phyloP scores from a whole-genome alignment of 2,113 vertebrate species.

The Mustela lutreola region DNA sequence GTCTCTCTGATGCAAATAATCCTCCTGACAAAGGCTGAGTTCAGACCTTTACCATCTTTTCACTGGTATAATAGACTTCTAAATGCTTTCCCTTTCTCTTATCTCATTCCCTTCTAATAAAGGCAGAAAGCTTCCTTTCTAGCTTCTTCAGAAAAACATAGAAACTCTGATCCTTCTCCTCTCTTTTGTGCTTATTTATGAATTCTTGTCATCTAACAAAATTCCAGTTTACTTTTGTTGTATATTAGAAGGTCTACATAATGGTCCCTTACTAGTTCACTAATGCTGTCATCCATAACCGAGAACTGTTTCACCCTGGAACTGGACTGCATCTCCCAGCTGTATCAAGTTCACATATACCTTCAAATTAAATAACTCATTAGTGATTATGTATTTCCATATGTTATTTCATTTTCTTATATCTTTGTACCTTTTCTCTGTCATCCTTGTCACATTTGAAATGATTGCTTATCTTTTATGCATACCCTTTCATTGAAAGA shows the following conservation, averaged over 20 bases:
- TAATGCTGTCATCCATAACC: background rate
- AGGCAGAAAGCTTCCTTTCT: background rate
- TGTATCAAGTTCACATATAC: background rate
- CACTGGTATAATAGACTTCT: background rate
- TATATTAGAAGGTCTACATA: background rate
- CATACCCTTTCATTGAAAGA: background rate
- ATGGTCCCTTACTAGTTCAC: background rate
- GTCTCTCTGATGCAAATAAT: background rate
- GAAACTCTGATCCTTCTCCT: background rate
- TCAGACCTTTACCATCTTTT: background rate
- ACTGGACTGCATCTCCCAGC: background rate
- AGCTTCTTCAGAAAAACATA: background rate
- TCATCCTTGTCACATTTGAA: background rate
- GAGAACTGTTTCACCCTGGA: background rate
- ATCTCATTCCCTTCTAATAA: background rate
- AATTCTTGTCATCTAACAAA: background rate
- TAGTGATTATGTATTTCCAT: background rate
- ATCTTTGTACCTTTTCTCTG: background rate
- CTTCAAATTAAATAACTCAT: background rate
- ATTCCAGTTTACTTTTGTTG: background rate
- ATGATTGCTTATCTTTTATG: background rate
- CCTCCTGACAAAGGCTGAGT: background rate
- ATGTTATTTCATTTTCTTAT: background rate
- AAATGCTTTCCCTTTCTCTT: background rate
- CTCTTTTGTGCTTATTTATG: background rate